These are phyloP conservation scores for Elaphurus davidianus DNA, from an alignment of 2,113 vertebrate genomes.

Conservation along the genomic window DNA sequence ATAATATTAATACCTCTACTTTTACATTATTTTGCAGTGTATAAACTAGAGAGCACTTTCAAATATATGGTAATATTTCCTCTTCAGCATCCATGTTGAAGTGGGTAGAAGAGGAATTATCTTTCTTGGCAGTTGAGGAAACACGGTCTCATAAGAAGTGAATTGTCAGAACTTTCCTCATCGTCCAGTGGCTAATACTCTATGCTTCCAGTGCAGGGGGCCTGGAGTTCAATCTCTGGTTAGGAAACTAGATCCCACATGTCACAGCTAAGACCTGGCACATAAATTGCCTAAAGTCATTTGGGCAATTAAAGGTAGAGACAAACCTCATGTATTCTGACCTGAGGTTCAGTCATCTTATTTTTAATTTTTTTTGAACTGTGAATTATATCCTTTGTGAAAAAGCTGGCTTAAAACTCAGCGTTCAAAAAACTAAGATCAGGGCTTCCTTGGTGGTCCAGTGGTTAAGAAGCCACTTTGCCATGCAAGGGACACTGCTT, in stretches of 20 bases:
- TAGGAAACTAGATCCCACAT: neutral
- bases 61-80: neutral
- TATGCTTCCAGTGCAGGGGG: neutral
- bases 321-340: neutral
- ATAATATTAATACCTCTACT: neutral
- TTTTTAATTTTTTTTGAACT: neutral
- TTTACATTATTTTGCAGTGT: neutral
- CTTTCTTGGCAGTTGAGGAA: neutral
- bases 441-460: neutral
- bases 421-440: neutral
- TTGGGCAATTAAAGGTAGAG: neutral
- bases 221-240: neutral
- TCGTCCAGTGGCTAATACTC: neutral
- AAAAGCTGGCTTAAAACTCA: neutral
- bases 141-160: neutral
- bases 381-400: neutral
- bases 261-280: neutral
- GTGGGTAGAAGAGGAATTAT: neutral
- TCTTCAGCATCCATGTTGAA: neutral
- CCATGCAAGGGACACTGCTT: neutral
- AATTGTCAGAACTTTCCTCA: neutral
- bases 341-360: neutral
- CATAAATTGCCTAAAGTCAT: neutral
- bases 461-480: neutral
- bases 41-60: neutral